Evolutionary conservation across 2,888 invertebrate genomes (phyloP).

Genomic region (Neoitamus cyanurus): DNA sequence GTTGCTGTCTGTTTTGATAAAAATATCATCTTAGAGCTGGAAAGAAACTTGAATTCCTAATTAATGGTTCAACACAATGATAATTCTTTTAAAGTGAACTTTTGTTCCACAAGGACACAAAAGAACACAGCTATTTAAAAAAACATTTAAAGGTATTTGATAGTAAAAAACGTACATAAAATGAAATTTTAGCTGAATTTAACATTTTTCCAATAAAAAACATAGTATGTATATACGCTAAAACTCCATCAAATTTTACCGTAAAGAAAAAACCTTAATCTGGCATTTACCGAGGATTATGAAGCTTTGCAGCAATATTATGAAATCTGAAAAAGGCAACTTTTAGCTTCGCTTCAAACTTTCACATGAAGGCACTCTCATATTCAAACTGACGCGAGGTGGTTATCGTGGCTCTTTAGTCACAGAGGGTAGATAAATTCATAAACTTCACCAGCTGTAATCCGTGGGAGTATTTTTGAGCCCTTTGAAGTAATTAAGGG

Average conservation of each 20-base stretch:
- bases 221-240: background rate
- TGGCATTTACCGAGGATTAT: background rate
- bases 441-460: background rate
- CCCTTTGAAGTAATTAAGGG: background rate
- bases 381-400: background rate
- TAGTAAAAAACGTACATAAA: too few relatives aligned
- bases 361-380: slow-evolving; percentile 9
- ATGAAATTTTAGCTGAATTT: too few relatives aligned
- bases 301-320: background rate
- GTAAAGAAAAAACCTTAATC: background rate
- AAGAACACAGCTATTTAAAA: too few relatives aligned
- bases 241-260: background rate
- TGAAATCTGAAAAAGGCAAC: background rate
- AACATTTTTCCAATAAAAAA: background rate
- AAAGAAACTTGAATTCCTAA: too few relatives aligned
- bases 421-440: background rate
- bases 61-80: too few relatives aligned
- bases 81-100: too few relatives aligned
- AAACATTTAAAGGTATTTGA: too few relatives aligned
- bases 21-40: too few relatives aligned
- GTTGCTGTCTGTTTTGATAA: too few relatives aligned
- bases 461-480: background rate
- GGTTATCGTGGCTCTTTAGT: background rate
- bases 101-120: too few relatives aligned
- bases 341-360: slow-evolving; percentile 10